Percentiles rank a stretch among this genome's conserved stretches.
Evolutionary conservation across 2,113 vertebrate species (phyloP).

Genomic region (Siphamia tubifer): DNA sequence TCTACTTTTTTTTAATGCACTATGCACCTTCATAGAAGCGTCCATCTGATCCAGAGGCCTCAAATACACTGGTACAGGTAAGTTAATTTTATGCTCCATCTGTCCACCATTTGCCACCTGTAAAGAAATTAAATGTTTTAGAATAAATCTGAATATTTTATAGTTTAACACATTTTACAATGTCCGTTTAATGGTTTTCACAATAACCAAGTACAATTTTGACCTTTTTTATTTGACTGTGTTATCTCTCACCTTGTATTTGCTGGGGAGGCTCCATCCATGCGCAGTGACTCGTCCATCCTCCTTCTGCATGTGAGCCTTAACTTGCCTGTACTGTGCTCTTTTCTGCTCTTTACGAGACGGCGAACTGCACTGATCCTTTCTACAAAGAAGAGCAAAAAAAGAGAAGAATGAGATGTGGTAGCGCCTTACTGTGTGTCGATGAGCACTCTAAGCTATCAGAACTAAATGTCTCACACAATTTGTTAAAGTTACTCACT

Average conservation of each 20-base stretch:
- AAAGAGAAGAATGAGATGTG: not conserved
- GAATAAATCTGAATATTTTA: no score
- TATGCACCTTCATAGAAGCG: constrained; percentile 91
- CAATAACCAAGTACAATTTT: no score
- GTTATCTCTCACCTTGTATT: constrained; percentile 96
- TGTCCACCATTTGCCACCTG: constrained; percentile 83
- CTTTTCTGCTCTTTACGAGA: constrained; percentile 92
- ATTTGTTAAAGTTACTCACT: constrained; percentile 80
- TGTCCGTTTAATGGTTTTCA: no score
- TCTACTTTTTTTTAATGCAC: not conserved
- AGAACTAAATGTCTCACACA: no score
- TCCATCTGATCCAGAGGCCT: constrained; percentile 95
- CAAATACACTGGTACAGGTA: constrained; percentile 95
- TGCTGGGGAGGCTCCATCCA: constrained; percentile 96
- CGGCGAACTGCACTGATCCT: constrained; percentile 74
- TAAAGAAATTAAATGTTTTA: not conserved
- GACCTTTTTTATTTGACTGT: no score
- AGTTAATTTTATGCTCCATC: constrained; percentile 91
- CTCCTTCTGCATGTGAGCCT: constrained; percentile 93
- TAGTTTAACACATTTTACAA: no score
- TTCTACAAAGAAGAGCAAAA: constrained; percentile 36
- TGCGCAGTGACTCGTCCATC: constrained; percentile 91
- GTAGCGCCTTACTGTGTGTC: not conserved
- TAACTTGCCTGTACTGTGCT: constrained; percentile 95
- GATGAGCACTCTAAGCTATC: not conserved